These are phyloP conservation scores for Dolichopus griseipennis DNA, from an alignment of 2,888 invertebrate genomes.

Conservation along the genomic window DNA sequence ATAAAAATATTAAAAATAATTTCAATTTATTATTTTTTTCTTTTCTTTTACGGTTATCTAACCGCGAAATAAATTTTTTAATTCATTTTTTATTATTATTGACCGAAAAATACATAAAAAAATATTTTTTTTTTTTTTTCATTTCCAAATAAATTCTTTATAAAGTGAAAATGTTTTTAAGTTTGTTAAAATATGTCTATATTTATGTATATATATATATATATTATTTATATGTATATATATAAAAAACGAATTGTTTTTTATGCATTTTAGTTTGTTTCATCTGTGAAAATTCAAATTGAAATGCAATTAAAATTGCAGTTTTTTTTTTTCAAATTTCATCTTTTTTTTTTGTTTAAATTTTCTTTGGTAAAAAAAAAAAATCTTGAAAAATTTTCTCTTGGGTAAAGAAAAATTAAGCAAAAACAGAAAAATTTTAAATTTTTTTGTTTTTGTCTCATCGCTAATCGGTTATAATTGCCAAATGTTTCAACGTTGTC, in stretches of 20 bases:
- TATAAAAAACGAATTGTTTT: background rate
- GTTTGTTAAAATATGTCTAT: background rate
- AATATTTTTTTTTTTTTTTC: background rate
- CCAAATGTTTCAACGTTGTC: background rate
- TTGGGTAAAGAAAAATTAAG: too few species aligned
- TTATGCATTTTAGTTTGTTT: background rate
- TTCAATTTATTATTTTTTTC: background rate
- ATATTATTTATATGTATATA: too few species aligned
- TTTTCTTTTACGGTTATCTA: background rate
- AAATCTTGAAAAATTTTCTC: too few species aligned
- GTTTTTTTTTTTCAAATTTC: background rate
- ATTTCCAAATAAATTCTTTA: slow-evolving; percentile 1
- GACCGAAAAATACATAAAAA: background rate
- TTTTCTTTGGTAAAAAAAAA: too few species aligned
- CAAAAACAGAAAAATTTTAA: too few species aligned
- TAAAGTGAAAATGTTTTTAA: background rate
- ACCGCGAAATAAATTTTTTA: background rate
- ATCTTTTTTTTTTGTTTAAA: background rate
- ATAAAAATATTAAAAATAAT: too few species aligned
- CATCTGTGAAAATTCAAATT: background rate
- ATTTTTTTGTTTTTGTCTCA: background rate
- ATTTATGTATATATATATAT: background rate
- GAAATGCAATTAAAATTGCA: slow-evolving; percentile 6
- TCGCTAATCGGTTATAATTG: slow-evolving; percentile 6
- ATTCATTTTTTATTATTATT: slow-evolving; percentile 1